Conservation (phyloP, 2,113 vertebrate genomes). For the Toxostoma redivivum region DNA sequence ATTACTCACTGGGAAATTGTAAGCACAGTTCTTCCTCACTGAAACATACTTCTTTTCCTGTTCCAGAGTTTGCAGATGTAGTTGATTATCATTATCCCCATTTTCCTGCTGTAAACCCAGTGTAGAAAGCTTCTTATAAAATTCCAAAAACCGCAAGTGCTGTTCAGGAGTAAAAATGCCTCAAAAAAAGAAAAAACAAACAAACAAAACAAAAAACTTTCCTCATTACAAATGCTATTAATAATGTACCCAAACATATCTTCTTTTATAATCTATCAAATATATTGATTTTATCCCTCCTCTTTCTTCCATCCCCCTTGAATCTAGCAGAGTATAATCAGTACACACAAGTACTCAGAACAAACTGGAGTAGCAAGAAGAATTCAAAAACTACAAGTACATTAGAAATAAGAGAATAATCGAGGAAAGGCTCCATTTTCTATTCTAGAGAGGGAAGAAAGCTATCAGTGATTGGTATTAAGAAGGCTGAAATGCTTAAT, state of each 20-base stretch:
- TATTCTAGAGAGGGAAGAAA: neutral
- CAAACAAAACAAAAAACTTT: neutral
- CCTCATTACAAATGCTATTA: neutral
- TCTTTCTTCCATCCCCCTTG: fast-evolving
- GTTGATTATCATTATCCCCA: slow-evolving; percentile 81
- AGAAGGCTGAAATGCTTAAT: neutral
- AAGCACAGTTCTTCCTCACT: slow-evolving; percentile 93
- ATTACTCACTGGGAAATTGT: slow-evolving; percentile 88
- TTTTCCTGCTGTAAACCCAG: slow-evolving; percentile 88
- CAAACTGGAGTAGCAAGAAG: neutral
- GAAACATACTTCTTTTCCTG: slow-evolving; percentile 83
- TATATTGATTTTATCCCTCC: neutral
- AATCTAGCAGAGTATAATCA: neutral
- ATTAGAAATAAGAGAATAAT: neutral
- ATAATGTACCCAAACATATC: neutral
- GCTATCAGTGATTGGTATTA: neutral
- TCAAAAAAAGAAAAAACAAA: slow-evolving; percentile 42
- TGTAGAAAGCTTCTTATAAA: slow-evolving; percentile 88
- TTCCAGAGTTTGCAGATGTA: slow-evolving; percentile 78
- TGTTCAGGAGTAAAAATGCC: slow-evolving; percentile 91
- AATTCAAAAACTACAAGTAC: neutral
- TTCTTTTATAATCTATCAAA: neutral
- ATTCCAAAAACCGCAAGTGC: slow-evolving; percentile 87
- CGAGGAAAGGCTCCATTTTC: neutral
- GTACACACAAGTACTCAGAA: neutral